These are phyloP conservation scores for Bhutanitis thaidina DNA, from an alignment of 2,888 invertebrate genomes.

Conservation along the genomic window DNA sequence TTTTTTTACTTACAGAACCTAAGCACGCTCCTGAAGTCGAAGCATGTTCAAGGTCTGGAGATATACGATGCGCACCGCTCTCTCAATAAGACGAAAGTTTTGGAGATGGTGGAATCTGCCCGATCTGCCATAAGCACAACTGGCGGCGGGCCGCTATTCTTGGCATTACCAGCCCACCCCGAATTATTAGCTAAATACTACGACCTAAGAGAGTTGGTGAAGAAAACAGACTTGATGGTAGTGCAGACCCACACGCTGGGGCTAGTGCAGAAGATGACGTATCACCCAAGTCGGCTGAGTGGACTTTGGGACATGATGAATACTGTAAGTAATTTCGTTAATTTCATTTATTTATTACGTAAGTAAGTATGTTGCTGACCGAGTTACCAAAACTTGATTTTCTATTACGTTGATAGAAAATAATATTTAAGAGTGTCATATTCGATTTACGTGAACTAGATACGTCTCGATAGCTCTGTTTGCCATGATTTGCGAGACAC, in stretches of 20 bases:
- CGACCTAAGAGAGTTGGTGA: constrained; percentile 82
- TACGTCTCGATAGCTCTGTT: no score
- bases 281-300: constrained; percentile 87
- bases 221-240: constrained; percentile 83
- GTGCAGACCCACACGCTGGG: constrained; percentile 84
- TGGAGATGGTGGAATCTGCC: constrained; percentile 65
- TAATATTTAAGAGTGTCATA: no score
- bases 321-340: constrained; percentile 72
- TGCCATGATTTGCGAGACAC: no score
- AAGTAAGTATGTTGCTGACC: no score
- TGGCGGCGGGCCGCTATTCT: constrained; percentile 74
- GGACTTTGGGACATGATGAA: constrained; percentile 89
- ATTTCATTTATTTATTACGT: no score
- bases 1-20: constrained; percentile 80
- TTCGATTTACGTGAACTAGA: no score
- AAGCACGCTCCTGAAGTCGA: constrained; percentile 74
- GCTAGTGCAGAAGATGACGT: constrained; percentile 83
- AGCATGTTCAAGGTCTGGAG: constrained; percentile 79
- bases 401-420: no score
- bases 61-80: constrained; percentile 75
- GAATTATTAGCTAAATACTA: constrained; percentile 85
- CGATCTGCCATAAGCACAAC: constrained; percentile 66
- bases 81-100: constrained; percentile 71
- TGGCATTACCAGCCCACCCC: constrained; percentile 82
- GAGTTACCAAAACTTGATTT: no score